Evolutionary conservation across 2,113 vertebrate genomes (phyloP), one percentile per base, ranked within the genome.

Genomic region (Austrofundulus limnaeus): DNA sequence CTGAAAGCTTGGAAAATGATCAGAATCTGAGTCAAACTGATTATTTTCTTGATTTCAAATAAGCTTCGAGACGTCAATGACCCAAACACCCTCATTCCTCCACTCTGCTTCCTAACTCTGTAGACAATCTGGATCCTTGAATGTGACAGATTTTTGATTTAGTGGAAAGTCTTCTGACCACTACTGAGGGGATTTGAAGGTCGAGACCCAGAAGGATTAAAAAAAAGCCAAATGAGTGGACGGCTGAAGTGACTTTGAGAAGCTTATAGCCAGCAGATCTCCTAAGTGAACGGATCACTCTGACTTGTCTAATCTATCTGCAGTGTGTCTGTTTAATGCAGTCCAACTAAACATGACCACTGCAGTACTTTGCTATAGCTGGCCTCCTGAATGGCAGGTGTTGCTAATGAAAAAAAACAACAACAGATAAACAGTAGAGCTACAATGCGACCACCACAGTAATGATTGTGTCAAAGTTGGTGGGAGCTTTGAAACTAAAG

Each of bases 161-260:
- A 75, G 66, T 4, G 8, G 34, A 61, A 25, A 58, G 43, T 28
- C 50, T 54, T 53, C 24, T 73, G 64, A 72, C 63, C 56, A 73
- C 56, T 21, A 52, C 52, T 70, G 39, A 25, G 50, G 38, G 15
- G 68, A 87, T 84, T 82, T 78, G 51, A 75, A 84, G 77, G 69
- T 81, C 71, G 73, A 60, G 77, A 55, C 81, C 61, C 49, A 0
- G 34, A 19, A 43, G 75, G 88, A 90, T 90, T 88, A 89, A 49
- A 56, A n/a, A 62, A 62, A 76, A 14, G 38, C 65, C 77, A 67
- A 74, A 87, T 79, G 75, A 78, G 75, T 12, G 43, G 53, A 85
- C 54, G 70, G 77, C 78, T 77, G 77, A 78, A 48, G 60, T 19
- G 7, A 38, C 48, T 20, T 47, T 52, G 23, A 75, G 37, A 57